Evolutionary conservation across 2,113 vertebrate species (phyloP).

Genomic region (human): DNA sequence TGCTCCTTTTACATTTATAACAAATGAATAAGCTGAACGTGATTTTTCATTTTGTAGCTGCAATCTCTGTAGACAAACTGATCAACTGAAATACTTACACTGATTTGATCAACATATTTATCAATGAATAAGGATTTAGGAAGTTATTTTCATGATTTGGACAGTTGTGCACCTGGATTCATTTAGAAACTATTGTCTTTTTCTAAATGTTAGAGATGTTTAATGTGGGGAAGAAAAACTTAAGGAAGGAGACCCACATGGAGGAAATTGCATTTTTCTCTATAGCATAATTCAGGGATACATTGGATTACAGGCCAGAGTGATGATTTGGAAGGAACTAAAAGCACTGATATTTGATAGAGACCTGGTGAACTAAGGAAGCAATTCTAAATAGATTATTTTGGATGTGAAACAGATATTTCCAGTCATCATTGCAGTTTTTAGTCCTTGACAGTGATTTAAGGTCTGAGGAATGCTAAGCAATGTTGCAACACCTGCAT

Average conservation of each 20-base stretch:
- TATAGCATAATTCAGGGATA: background rate
- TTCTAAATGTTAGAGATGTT: background rate
- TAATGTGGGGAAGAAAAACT: background rate
- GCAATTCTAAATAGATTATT: background rate
- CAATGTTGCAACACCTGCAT: background rate
- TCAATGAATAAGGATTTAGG: background rate
- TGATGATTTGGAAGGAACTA: background rate
- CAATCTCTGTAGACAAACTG: background rate
- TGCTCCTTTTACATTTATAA: background rate
- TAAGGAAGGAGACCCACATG: background rate
- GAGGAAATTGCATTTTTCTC: background rate
- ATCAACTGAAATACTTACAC: background rate
- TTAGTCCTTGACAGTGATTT: background rate
- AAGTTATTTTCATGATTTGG: background rate
- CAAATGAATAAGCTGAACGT: background rate
- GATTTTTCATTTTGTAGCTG: background rate
- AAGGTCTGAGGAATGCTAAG: background rate
- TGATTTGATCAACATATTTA: background rate
- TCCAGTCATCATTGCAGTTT: background rate
- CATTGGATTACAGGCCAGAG: background rate
- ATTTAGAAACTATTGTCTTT: background rate
- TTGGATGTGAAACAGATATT: background rate
- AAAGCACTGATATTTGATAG: background rate
- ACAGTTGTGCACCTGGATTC: background rate
- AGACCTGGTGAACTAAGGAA: background rate